A percentile compares a stretch with the other conserved stretches of the same genome.
Evolutionary conservation across 1,140 invertebrate genomes (phyloP).

Genomic region (Homarus americanus): DNA sequence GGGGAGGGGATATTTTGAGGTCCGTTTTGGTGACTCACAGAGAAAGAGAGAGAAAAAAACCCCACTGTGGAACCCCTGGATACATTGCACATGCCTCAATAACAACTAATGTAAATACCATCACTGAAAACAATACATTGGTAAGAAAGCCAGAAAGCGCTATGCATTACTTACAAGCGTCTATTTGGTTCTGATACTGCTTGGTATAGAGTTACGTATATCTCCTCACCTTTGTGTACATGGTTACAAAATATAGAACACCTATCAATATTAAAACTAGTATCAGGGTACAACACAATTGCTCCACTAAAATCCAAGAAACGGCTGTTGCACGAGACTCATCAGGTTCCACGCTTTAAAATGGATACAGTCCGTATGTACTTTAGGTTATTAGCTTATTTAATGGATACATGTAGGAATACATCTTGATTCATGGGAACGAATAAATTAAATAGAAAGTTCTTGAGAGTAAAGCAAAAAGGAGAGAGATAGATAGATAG

Average conservation of each 20-base stretch:
- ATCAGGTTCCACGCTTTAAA: slow-evolving; percentile 62
- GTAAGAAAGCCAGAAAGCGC: slow-evolving; percentile 67
- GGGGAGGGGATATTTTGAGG: slow-evolving; percentile 45
- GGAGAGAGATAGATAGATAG: background rate
- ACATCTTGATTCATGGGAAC: slow-evolving; percentile 70
- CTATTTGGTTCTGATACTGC: slow-evolving; percentile 72
- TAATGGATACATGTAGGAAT: slow-evolving; percentile 72
- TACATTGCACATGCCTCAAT: slow-evolving; percentile 67
- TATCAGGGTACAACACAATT: slow-evolving; percentile 71
- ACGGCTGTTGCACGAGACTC: slow-evolving; percentile 48
- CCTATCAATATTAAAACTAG: slow-evolving; percentile 72
- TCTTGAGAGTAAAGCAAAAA: slow-evolving; percentile 13
- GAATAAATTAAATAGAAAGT: slow-evolving; percentile 72
- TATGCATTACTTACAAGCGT: slow-evolving; percentile 71
- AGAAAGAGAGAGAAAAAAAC: slow-evolving; percentile 34
- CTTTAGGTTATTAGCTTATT: slow-evolving; percentile 64
- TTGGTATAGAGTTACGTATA: slow-evolving; percentile 71
- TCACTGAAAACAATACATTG: slow-evolving; percentile 62
- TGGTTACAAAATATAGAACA: slow-evolving; percentile 73
- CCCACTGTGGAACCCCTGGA: slow-evolving; percentile 56
- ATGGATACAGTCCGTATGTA: slow-evolving; percentile 70
- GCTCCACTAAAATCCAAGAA: slow-evolving; percentile 70
- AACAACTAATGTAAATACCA: slow-evolving; percentile 65
- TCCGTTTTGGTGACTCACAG: slow-evolving; percentile 56
- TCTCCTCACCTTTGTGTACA: slow-evolving; percentile 71